A percentile compares a stretch with the other conserved stretches of the same genome.
Evolutionary conservation across 2,113 vertebrate species (phyloP).

Genomic region (Isurus oxyrinchus): DNA sequence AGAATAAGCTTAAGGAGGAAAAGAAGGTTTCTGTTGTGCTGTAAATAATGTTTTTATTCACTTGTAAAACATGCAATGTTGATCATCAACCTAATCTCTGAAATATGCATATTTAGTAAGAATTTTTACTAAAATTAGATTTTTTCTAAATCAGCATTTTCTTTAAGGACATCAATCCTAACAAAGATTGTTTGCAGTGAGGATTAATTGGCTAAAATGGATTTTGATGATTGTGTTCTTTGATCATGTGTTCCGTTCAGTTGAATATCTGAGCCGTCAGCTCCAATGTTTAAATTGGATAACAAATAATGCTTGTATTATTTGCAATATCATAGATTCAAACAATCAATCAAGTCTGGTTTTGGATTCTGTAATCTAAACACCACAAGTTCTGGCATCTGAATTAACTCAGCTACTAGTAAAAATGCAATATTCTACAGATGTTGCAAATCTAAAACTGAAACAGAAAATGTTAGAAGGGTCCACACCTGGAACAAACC

Average conservation of each 20-base stretch:
- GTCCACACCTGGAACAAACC: background rate
- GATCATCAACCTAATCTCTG: background rate
- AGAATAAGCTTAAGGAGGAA: background rate
- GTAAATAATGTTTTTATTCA: background rate
- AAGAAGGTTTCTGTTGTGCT: background rate
- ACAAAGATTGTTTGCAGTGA: conserved; percentile 9
- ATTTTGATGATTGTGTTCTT: background rate
- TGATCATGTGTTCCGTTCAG: background rate
- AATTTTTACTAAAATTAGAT: too few species aligned
- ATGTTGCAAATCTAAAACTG: background rate
- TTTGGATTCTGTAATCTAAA: background rate
- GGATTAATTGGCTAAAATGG: background rate
- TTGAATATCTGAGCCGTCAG: background rate
- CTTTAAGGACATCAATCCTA: background rate
- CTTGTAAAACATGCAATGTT: background rate
- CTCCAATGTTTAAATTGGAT: background rate
- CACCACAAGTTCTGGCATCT: background rate
- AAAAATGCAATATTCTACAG: background rate
- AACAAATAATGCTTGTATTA: background rate
- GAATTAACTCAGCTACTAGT: background rate
- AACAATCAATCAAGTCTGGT: background rate
- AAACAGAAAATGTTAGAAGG: background rate
- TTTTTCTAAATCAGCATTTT: background rate
- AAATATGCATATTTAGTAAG: background rate
- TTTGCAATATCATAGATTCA: background rate